Evolutionary conservation across 2,797 vertebrate species (phyloP), one percentile per base, ranked within the genome.

Genomic region (Danio choprae): DNA sequence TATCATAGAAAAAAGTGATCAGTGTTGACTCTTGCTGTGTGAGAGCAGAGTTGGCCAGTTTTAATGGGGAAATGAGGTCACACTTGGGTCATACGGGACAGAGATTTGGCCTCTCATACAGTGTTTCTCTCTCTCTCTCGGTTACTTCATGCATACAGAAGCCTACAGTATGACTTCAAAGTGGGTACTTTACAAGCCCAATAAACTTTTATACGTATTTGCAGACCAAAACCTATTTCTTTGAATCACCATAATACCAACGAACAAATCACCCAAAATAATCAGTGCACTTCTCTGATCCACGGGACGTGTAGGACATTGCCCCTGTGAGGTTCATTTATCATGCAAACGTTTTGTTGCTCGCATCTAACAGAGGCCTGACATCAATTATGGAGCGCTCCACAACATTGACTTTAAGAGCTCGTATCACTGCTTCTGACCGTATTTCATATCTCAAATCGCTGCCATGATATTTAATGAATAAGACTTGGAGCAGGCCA

Each of bases 381-480:
- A 94, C 91, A 94, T 94, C 92, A 94, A 93, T 95, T 95, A 92
- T 89, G 90, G 88, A 91, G 94, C 93, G 94, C 92, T 82, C 93
- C 93, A 95, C 92, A 90, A 95, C 93, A 93, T 95, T 95, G 95
- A 95, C 89, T 91, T 93, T 95, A 94, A 96, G 79, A 89, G 82
- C 89, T 90, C 84, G 85, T 90, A 92, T 92, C 90, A 90, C 88
- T 85, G 87, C 91, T 94, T 92, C 90, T 90, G 90, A 88, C 88
- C 89, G 87, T 92, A 90, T 94, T 92, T 93, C 90, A 89, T 88
- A 91, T 90, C 85, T 2, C 16, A 88, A 87, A 87, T 80, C 82
- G 90, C 92, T 92, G 74, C 80, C 83, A 79, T 53, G 48, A 71
- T 77, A 85, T 89, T 84, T 87, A 77, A 90, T 91, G 92, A 93